A percentile compares a stretch with the other conserved stretches of the same genome.
Conservation (phyloP, 2,113 vertebrate genomes). For the Oenanthe oenanthe region DNA sequence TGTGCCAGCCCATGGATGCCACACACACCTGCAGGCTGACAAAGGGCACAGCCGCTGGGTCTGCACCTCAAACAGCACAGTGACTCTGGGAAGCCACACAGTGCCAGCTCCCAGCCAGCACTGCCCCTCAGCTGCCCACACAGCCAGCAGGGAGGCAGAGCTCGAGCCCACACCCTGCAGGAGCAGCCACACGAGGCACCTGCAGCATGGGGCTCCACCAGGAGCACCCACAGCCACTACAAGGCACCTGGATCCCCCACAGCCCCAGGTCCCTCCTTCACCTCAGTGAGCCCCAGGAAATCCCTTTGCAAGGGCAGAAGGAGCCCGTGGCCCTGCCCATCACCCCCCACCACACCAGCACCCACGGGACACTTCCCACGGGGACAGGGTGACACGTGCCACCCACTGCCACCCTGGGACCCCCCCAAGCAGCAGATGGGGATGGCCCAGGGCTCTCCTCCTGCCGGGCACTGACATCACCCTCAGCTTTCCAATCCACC, state of each 20-base stretch:
- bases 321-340: not conserved
- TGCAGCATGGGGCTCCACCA: not conserved
- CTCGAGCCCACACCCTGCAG: not conserved
- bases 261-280: not conserved
- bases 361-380: fast-evolving
- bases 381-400: fast-evolving
- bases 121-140: fast-evolving
- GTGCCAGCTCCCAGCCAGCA: fast-evolving
- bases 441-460: not conserved
- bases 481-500: not conserved
- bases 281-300: not conserved
- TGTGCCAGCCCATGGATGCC: not conserved
- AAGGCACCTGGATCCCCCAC: not conserved
- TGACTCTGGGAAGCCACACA: not conserved
- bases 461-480: not conserved
- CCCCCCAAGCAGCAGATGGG: not conserved
- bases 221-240: not conserved
- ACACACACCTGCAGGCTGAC: fast-evolving
- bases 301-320: not conserved
- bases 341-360: not conserved
- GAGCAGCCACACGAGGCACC: no score
- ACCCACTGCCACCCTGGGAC: not conserved
- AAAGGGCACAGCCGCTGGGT: not conserved
- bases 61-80: not conserved
- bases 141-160: not conserved